Evolutionary conservation across 1,140 invertebrate species (phyloP), one percentile per base, ranked within the genome.

Genomic region (Trypoxylus dichotomus): DNA sequence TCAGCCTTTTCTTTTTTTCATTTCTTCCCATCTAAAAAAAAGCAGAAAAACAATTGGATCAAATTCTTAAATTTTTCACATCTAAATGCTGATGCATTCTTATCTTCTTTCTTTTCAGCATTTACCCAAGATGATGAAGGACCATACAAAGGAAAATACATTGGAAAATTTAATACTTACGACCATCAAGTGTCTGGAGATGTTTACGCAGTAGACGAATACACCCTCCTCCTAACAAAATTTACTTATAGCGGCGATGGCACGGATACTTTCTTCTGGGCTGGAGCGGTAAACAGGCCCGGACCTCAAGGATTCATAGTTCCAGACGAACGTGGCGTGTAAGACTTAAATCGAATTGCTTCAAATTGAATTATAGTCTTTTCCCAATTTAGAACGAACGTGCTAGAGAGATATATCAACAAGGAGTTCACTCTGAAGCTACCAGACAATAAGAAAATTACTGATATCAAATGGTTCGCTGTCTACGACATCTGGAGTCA

Each of bases 241-340:
- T 98, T 98, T 82, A 96, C 92, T 85, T 98, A 97, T 81, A 96
- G 97, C 87, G 96, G 96, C 21, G 94, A 95, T 74, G 96, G 95
- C 8, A 92, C 92, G 27, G 96, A 97, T 84, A 94, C 95, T 5
- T 97, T 96, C 86, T 97, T 98, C 85, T 97, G 95, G 95, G 93
- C 95, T 3, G 96, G 96, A 42, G 91, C 93, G n/a, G 91, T 93
- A 0, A 95, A 94, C 82, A 86, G 94, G 29, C 95, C 96, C 0
- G 95, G 95, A 3, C 94, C 95, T 0, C 93, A 96, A 84, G 96
- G 96, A 5, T 97, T 97, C 83, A 96, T 97, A 77, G 93, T 97
- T 3, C 94, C 95, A 6, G 93, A 97, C 83, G 93, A 97, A 85
- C 90, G 92, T 87, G 94, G 94, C 84, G 94, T 93, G 95, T 95